Evolutionary conservation across 2,797 vertebrate genomes (phyloP).

Genomic region (Myotis findleyi): DNA sequence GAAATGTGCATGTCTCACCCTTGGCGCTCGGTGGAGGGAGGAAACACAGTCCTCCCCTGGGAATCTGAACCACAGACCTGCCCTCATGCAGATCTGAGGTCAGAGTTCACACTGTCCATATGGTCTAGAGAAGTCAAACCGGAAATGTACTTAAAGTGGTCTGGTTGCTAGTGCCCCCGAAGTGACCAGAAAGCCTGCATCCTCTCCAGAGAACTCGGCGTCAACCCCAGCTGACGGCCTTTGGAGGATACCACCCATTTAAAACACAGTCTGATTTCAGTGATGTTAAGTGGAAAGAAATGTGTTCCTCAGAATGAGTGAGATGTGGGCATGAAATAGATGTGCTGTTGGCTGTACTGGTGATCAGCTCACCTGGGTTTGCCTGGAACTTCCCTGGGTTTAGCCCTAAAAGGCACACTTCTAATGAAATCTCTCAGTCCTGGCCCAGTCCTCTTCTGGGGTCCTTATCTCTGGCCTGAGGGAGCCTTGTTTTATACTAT

Average conservation of each 20-base stretch:
- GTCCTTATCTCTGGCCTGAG: not conserved
- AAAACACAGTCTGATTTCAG: not conserved
- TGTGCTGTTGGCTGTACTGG: not conserved
- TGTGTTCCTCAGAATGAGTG: not conserved
- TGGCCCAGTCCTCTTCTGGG: not conserved
- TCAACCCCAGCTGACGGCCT: not conserved
- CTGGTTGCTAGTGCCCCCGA: not conserved
- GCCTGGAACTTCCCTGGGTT: not conserved
- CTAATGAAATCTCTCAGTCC: not conserved
- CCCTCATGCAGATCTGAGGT: not conserved
- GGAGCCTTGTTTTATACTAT: not conserved
- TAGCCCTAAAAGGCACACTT: not conserved
- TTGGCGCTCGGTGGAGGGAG: not conserved
- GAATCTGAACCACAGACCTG: not conserved
- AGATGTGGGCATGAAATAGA: not conserved
- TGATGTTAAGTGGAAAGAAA: constrained; percentile 2
- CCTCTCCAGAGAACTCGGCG: not conserved
- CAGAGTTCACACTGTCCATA: not conserved
- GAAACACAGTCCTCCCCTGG: not conserved
- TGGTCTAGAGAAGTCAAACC: not conserved
- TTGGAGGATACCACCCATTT: not conserved
- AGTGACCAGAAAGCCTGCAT: not conserved
- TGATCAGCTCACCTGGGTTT: not conserved
- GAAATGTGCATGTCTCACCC: not conserved
- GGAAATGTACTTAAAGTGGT: not conserved